Conservation (phyloP, 2,113 vertebrate species). For the Podarcis muralis region DNA sequence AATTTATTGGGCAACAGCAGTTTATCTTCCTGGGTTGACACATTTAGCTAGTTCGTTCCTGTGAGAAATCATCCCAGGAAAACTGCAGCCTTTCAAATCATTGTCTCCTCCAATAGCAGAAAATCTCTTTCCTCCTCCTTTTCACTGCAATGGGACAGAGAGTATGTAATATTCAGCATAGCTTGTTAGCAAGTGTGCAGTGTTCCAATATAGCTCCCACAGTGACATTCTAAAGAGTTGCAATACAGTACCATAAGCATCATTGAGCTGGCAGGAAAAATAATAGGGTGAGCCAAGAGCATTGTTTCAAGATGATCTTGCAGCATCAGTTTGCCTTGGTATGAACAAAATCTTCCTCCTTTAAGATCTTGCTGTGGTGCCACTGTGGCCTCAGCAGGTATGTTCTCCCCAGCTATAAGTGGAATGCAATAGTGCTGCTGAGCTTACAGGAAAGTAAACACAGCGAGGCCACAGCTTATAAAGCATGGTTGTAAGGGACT, state of each 20-base stretch:
- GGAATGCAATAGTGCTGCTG: conserved; percentile 27
- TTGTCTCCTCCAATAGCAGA: background rate
- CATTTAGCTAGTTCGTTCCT: background rate
- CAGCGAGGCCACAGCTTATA: background rate
- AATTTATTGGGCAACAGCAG: background rate
- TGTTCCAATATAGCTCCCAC: background rate
- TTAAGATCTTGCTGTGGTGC: background rate
- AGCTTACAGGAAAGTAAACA: background rate
- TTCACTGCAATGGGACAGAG: background rate
- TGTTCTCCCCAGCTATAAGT: background rate
- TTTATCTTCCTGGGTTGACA: background rate
- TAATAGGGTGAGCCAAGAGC: background rate
- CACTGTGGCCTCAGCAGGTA: conserved; percentile 5
- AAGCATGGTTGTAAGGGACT: background rate
- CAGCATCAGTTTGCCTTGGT: background rate
- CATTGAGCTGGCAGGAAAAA: fast-evolving
- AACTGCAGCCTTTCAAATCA: background rate
- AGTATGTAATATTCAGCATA: background rate
- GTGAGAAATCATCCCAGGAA: background rate
- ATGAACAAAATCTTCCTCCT: conserved; percentile 1
- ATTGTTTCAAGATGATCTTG: background rate
- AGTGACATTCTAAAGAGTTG: background rate
- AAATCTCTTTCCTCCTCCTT: background rate
- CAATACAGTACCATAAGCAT: fast-evolving
- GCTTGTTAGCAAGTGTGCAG: background rate